These are phyloP conservation scores for Lates calcarifer DNA, from an alignment of 2,113 vertebrate species.

Conservation along the genomic window DNA sequence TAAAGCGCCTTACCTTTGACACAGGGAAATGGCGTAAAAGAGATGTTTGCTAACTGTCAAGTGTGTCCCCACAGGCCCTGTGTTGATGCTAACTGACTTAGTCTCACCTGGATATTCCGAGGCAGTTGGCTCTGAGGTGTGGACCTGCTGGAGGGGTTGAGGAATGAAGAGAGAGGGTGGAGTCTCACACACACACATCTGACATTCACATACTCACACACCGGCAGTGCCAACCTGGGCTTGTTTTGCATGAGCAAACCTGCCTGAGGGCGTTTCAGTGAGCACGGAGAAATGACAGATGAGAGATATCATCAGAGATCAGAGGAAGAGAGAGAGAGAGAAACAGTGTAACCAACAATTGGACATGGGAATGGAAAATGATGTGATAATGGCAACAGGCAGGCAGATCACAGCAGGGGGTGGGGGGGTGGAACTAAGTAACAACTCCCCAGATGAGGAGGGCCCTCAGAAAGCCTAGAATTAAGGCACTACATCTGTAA, in stretches of 20 bases:
- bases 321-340: neutral
- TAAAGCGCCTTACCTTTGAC: conserved; percentile 55
- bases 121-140: conserved; percentile 29
- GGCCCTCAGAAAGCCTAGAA: too few species aligned
- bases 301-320: neutral
- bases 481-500: too few species aligned
- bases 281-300: neutral
- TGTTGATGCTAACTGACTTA: neutral
- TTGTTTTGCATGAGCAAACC: conserved; percentile 1
- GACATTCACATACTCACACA: neutral
- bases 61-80: conserved; percentile 5
- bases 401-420: too few species aligned
- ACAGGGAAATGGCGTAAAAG: neutral
- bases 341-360: neutral
- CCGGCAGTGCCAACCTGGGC: neutral
- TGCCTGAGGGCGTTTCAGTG: neutral
- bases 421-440: too few species aligned
- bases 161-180: conserved; percentile 39
- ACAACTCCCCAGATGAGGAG: too few species aligned
- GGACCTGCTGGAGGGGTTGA: neutral
- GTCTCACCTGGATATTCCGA: conserved; percentile 38
- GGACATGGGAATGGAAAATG: neutral
- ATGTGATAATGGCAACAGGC: neutral
- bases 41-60: neutral
- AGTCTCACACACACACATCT: neutral